Conservation (phyloP, 1,140 invertebrate genomes). For the Eubasilissa regina region DNA sequence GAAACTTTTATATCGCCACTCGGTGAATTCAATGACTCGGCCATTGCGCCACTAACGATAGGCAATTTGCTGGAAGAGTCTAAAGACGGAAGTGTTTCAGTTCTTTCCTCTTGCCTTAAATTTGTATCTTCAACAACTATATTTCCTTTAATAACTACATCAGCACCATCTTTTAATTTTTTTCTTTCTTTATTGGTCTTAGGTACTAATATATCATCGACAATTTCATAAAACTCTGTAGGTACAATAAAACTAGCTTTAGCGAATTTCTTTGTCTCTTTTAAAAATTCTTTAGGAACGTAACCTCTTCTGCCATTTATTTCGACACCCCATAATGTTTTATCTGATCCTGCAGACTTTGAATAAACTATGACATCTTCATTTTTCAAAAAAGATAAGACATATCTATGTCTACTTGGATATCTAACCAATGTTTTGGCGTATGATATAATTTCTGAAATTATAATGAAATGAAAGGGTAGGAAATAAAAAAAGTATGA, state of each 20-base stretch:
- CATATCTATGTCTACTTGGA: constrained; percentile 71
- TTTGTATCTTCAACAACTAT: neutral
- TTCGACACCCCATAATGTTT: constrained; percentile 81
- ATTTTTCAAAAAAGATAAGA: constrained; percentile 78
- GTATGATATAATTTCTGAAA: constrained; percentile 78
- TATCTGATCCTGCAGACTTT: constrained; percentile 79
- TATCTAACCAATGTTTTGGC: constrained; percentile 77
- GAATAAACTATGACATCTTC: constrained; percentile 78
- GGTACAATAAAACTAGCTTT: constrained; percentile 62
- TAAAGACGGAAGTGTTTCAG: constrained; percentile 13
- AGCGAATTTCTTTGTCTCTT: constrained; percentile 64
- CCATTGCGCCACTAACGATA: neutral
- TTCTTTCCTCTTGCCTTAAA: constrained; percentile 1
- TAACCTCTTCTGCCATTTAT: constrained; percentile 82
- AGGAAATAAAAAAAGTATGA: constrained; percentile 39
- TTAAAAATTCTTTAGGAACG: constrained; percentile 74
- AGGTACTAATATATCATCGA: constrained; percentile 25
- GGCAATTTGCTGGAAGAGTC: constrained; percentile 6
- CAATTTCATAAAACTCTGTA: constrained; percentile 57
- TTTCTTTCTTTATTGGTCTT: constrained; percentile 31
- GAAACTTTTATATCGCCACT: constrained; percentile 64
- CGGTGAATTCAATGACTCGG: neutral
- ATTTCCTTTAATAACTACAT: neutral
- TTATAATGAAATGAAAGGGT: constrained; percentile 60
- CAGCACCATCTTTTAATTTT: constrained; percentile 9